Evolutionary conservation across 1,140 invertebrate species (phyloP).

Genomic region (Scaptomyza montana): DNA sequence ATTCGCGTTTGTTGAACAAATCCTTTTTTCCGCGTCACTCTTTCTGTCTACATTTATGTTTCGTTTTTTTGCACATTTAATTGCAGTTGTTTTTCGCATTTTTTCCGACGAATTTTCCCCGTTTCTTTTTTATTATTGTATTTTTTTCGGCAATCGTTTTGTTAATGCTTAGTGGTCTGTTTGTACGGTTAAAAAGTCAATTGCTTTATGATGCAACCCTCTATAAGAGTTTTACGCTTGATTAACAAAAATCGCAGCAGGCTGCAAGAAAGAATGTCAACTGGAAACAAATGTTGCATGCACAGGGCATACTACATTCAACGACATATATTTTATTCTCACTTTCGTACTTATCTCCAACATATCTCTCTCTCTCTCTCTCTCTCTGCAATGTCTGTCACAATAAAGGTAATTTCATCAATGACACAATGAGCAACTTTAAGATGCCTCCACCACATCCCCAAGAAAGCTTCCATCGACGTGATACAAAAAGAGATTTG

Average conservation of each 20-base stretch:
- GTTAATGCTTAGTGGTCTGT: constrained; percentile 40
- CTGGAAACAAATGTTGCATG: too few relatives aligned
- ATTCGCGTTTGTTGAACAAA: constrained; percentile 62
- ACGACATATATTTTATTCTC: too few relatives aligned
- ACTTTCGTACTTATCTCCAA: too few relatives aligned
- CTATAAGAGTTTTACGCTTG: background rate
- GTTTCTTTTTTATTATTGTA: constrained; percentile 25
- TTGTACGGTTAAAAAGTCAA: constrained; percentile 68
- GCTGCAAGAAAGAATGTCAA: background rate
- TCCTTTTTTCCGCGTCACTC: constrained; percentile 62
- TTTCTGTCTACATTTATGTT: constrained; percentile 33
- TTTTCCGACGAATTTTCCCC: constrained; percentile 50
- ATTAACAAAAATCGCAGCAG: background rate
- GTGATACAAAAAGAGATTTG: background rate
- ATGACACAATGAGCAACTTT: too few relatives aligned
- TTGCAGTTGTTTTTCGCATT: constrained; percentile 27
- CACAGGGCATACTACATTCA: too few relatives aligned
- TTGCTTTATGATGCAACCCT: constrained; percentile 63
- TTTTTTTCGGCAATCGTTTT: constrained; percentile 38
- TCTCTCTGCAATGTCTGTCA: too few relatives aligned
- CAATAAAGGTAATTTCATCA: too few relatives aligned
- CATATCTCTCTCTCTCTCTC: too few relatives aligned
- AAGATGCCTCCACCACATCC: too few relatives aligned
- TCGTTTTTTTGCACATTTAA: constrained; percentile 48
- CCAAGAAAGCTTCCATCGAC: background rate